Evolutionary conservation across 2,888 invertebrate species (phyloP), one percentile per base, ranked within the genome.

Genomic region (Papilio demoleus): DNA sequence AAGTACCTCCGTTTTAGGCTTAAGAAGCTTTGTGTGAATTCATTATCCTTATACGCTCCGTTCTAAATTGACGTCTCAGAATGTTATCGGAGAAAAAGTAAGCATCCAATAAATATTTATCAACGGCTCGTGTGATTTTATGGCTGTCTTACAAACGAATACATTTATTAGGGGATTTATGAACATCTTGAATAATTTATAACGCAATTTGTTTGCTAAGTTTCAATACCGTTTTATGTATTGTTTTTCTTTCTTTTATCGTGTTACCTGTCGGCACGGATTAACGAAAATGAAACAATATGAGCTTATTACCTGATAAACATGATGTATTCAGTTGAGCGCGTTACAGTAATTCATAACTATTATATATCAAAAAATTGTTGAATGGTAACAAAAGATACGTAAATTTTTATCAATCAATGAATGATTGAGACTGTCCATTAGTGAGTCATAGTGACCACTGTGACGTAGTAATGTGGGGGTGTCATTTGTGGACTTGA

Each of bases 61-160:
- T 34, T 31, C 61, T 31, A 56, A 62, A 62, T 56, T 40, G 56
- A 56, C 42, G 56, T 64, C 24, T 68, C 56, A 45, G 27, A 22
- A 31, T 31, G 31, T 47, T 64, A 67, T 59, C 58, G 12, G 47
- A 59, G 64, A 64, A 68, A 58, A 64, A 64, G 63, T 64, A 60
- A 45, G 64, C 68, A 64, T 58, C 58, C 47, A 59, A 68, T 68
- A 64, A 68, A 68, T 68, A 68, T 68, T 68, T 68, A 68, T 68
- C 47, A 64, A 64, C 22, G 59, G 47, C 64, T 64, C 63, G 58
- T 64, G 68, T 58, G 68, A 68, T 68, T 64, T 68, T 68, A 68
- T 68, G 36, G 64, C 64, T 45, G 68, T 64, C 58, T 64, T 64
- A 63, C 63, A 58, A 63, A 63, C 56, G 56, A 63, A 67, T 61